Base-by-base conservation (phyloP, 1,140 invertebrate genomes). In the Lepidurus apus region DNA sequence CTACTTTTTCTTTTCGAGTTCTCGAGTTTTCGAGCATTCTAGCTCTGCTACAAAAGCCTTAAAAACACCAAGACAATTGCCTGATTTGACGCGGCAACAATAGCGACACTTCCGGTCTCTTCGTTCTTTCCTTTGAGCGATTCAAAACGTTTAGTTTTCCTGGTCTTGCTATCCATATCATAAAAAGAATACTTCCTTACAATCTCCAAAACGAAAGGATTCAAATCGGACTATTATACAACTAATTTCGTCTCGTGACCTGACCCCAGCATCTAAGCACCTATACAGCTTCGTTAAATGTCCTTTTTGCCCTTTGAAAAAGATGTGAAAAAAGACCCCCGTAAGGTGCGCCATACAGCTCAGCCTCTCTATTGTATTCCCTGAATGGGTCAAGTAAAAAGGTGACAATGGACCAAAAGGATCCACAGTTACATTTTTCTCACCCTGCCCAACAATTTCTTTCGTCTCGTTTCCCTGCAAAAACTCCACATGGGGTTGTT, bases 401-500 rank as follows among this genome's bases (percentile, higher is more conserved):
- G 53, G 53, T 65, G 53, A 65, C 53, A 65, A 65, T 65, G 53
- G 53, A 7, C 21, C 53, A 13, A 65, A 65, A 65, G n/a, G 53
- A 65, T 65, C 53, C 53, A 65, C 53, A 65, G 53, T 65, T 65
- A 65, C 53, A 34, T 65, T 65, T 65, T 65, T 65, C 17, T 65
- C 53, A 65, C 53, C 53, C 53, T 65, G 21, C 21, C 8, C 53
- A 65, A 65, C 53, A 17, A n/a, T 21, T 65, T 65, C 13, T 65
- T 7, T 21, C 17, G 17, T 65, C 53, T 21, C n/a, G 21, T 65
- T n/a, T 21, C 53, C 21, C 21, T n/a, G 53, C 53, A 65, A 65
- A 65, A 65, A 65, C 53, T 65, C 53, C 53, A 65, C 53, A 65
- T 65, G 53, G 53, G 53, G 53, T 65, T 65, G n/a, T 65, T 65